Base-by-base conservation (phyloP, 2,113 vertebrate species). In the Calidris pygmaea region DNA sequence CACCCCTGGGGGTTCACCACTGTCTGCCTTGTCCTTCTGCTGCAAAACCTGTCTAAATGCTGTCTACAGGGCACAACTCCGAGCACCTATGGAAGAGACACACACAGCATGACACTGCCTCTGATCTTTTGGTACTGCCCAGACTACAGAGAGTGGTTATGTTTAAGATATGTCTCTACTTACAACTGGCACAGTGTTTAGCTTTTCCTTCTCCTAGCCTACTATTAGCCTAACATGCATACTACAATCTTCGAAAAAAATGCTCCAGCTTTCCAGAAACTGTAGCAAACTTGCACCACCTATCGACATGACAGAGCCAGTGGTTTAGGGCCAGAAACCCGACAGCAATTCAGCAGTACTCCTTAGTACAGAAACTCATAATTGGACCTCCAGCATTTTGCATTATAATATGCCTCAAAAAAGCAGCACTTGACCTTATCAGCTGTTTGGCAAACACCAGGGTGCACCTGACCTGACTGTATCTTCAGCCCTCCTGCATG, bases 281-380 rank as follows among this genome's bases (percentile, higher is more conserved):
- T 2, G 37, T 1, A 59, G 96, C 91, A 74, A 85, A 83, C 94
- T 87, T 93, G 91, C 93, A 96, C 92, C 93, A 95, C 71, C 93
- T 95, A 96, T 58, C 37, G 93, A 91, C 85, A 52, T 1, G 3
- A 34, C 13, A 17, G 21, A 85, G 84, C 43, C 8, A 6, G 7
- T 34, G 34, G 53, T 75, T 35, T 20, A 41, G 71, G 67, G 85
- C 71, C 75, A 29, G 83, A 29, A 43, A 21, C 34, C 23, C 2
- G 1, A 24, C 22, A 26, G 86, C 55, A 3, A 5, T 4, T 47
- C 48, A 3, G 6, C 47, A 15, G 4, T 1, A 63, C 79, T 89
- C 39, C 20, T 10, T 4, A 2, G 4, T 1, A 14, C 1, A 0
- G 41, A 16, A 48, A 21, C 18, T 19, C 66, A 23, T 11, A 34